Evolutionary conservation across 2,113 vertebrate genomes (phyloP).

Genomic region (Macrotis lagotis): DNA sequence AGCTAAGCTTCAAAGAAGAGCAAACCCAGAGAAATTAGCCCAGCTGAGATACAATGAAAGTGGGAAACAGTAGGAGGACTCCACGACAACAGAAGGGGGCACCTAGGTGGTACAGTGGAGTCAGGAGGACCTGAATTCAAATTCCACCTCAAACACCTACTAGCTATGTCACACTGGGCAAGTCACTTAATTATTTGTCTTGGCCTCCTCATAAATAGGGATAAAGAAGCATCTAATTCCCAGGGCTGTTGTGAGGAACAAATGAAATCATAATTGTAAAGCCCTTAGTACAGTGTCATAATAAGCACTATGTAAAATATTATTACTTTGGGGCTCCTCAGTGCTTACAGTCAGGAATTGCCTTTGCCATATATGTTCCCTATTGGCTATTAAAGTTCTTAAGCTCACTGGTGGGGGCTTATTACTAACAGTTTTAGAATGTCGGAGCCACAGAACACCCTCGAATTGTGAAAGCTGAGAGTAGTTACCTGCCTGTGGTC

Average conservation of each 20-base stretch:
- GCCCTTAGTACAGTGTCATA: background rate
- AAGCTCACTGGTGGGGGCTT: background rate
- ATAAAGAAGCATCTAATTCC: background rate
- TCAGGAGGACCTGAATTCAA: background rate
- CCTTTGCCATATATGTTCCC: background rate
- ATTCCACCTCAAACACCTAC: background rate
- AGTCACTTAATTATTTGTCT: background rate
- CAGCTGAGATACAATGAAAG: background rate
- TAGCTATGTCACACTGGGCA: background rate
- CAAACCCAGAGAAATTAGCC: background rate
- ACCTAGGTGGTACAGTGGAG: background rate
- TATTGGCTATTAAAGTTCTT: background rate
- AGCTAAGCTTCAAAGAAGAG: background rate
- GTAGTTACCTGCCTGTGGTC: background rate
- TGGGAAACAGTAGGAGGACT: background rate
- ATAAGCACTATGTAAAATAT: background rate
- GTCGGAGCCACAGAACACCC: background rate
- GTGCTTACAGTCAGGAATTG: background rate
- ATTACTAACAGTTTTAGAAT: background rate
- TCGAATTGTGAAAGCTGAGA: background rate
- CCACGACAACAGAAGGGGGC: background rate
- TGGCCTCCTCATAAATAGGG: background rate
- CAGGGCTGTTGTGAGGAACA: background rate
- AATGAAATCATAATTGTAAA: background rate
- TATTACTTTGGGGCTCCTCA: background rate